A percentile compares a stretch with the other conserved stretches of the same genome.
phyloP scores from a whole-genome alignment of 2,113 vertebrate genomes.

The Hydropotes inermis region DNA sequence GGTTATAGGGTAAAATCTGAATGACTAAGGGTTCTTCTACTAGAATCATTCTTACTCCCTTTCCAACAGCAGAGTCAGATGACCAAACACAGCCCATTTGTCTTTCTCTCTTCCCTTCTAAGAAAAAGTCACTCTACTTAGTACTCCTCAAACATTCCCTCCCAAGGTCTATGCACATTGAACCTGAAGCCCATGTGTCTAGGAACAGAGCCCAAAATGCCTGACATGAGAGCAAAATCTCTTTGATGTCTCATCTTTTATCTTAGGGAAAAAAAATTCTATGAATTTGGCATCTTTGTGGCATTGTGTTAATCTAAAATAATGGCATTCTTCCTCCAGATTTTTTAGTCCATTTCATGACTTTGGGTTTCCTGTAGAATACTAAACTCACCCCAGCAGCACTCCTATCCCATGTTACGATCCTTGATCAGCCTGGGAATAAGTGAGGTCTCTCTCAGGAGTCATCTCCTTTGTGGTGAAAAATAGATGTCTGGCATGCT shows the following conservation, averaged over 20 bases:
- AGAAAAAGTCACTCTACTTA: background rate
- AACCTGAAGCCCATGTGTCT: background rate
- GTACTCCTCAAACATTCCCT: background rate
- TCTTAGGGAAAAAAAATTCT: background rate
- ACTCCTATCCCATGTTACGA: background rate
- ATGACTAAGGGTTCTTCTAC: background rate
- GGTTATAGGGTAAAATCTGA: background rate
- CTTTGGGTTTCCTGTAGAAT: background rate
- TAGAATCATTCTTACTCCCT: background rate
- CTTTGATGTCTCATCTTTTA: conserved; percentile 8
- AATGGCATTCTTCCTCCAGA: background rate
- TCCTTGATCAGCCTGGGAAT: background rate
- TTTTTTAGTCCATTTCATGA: background rate
- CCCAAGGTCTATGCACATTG: background rate
- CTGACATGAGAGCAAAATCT: background rate
- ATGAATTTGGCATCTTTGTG: background rate
- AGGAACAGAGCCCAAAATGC: background rate
- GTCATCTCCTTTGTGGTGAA: background rate
- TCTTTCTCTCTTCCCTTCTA: background rate
- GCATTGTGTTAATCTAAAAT: background rate
- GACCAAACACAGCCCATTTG: background rate
- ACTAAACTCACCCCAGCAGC: background rate
- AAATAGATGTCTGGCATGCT: background rate
- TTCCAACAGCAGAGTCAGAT: background rate
- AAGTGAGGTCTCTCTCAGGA: background rate